Evolutionary conservation across 1,140 invertebrate species (phyloP), one percentile per base, ranked within the genome.

Genomic region (Eupristina koningsbergeri): DNA sequence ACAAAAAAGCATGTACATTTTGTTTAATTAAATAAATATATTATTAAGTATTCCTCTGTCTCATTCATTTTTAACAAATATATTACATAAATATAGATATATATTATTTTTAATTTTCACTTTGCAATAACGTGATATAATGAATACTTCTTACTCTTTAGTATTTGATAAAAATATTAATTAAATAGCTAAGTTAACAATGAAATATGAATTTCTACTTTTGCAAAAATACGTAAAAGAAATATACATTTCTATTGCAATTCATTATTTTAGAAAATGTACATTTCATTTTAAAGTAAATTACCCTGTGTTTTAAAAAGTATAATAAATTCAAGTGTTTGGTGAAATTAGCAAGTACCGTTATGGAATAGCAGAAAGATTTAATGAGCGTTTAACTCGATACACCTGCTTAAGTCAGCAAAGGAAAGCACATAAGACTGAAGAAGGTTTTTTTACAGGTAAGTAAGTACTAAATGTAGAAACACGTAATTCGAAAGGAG

Each of bases 401-500:
- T 69, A 69, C 8, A 67, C 22, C 29, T 41, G 22, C 11, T 31
- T 47, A 15, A 45, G 9, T 29, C 3, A 26, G 26, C 64, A 19
- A 36, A 39, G 17, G 22, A 39, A 69, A 22, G n/a, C 22, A 69
- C 19, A 39, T 39, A 74, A 36, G 50, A 76, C 26, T 39, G 22
- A 41, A 77, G 22, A 8, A 36, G 34, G 53, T 41, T 77, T 80
- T n/a, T n/a, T 79, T 77, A 86, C 78, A 83, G 36, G 73, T 45
- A 39, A 84, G 79, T 84, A 86, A 84, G 75, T 85, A 81, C 63
- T 76, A 76, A 50, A 76, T n/a, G 73, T 81, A 86, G 76, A 81
- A 86, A 81, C 82, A 81, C 85, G 88, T 87, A 88, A 89, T 87
- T 87, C 80, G 85, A 83, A 39, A 76, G 85, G 22, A 83, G 80